These are phyloP conservation scores for Virgularia gustaviana DNA, from an alignment of 92 coral and sea anemone species.

Conservation along the genomic window DNA sequence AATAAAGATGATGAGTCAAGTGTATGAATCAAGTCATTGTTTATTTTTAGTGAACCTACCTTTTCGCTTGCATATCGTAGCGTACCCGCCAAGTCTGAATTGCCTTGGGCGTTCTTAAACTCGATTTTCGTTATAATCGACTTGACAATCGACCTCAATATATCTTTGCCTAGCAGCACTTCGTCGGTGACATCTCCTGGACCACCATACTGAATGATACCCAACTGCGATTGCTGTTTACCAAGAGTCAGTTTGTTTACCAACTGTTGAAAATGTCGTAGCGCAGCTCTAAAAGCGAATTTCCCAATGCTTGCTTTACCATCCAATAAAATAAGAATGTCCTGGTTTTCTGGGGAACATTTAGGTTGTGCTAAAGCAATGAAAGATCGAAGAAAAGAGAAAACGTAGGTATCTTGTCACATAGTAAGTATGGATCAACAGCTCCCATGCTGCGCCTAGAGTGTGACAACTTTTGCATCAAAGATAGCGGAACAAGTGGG, in stretches of 20 bases:
- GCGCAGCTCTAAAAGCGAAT: background rate
- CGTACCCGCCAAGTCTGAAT: constrained; percentile 29
- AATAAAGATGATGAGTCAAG: background rate
- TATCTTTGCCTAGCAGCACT: background rate
- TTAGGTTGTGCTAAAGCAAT: constrained; percentile 30
- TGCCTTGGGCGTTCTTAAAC: background rate
- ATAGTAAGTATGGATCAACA: too few species aligned
- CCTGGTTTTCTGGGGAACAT: constrained; percentile 30
- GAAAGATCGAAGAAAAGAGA: too few species aligned
- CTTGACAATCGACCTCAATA: constrained; percentile 5
- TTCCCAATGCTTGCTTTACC: background rate
- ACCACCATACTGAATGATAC: constrained; percentile 17
- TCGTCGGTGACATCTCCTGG: background rate
- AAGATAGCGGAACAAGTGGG: too few species aligned
- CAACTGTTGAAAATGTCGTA: constrained; percentile 1
- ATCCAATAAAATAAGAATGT: constrained; percentile 13
- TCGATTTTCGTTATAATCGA: background rate
- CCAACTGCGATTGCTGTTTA: constrained; percentile 6
- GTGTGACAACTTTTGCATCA: too few species aligned
- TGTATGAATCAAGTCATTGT: background rate
- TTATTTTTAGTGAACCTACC: background rate
- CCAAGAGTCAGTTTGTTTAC: constrained; percentile 21
- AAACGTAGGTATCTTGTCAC: too few species aligned
- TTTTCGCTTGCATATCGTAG: constrained; percentile 14
- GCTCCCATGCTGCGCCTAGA: too few species aligned